Evolutionary conservation across 1,140 invertebrate species (phyloP).

Genomic region (Camponotus vicinus): DNA sequence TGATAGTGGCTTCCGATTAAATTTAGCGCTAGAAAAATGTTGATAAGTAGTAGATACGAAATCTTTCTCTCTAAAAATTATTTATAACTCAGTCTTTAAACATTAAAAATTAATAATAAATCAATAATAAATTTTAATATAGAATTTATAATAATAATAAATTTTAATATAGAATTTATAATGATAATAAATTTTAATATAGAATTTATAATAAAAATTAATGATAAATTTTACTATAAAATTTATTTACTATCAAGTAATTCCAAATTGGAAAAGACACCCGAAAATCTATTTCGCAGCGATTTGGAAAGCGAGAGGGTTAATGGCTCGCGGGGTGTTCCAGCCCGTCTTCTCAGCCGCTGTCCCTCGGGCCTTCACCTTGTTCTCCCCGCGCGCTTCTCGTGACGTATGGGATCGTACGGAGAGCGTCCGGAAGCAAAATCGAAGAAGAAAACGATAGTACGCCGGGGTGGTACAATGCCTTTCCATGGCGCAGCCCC

Average conservation of each 20-base stretch:
- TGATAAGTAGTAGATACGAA: neutral
- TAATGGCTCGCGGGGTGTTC: constrained; percentile 4
- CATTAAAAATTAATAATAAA: too few relatives aligned
- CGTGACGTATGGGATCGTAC: neutral
- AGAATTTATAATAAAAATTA: too few relatives aligned
- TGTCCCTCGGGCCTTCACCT: constrained; percentile 16
- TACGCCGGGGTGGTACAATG: constrained; percentile 49
- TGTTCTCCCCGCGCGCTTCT: neutral
- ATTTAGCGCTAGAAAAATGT: neutral
- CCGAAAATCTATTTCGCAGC: neutral
- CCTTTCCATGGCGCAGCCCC: constrained; percentile 27
- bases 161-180: too few relatives aligned
- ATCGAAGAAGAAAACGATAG: constrained; percentile 60
- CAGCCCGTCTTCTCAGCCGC: constrained; percentile 34
- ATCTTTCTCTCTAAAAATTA: too few relatives aligned
- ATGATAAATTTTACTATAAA: too few relatives aligned
- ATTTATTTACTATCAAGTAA: neutral
- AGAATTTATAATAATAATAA: too few relatives aligned
- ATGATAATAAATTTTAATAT: too few relatives aligned
- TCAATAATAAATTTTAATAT: too few relatives aligned
- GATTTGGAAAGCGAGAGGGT: neutral
- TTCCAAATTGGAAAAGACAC: neutral
- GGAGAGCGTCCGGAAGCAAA: constrained; percentile 47
- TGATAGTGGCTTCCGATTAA: neutral
- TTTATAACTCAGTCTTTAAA: too few relatives aligned